Percentiles rank a stretch among this genome's conserved stretches.
These are phyloP conservation scores for Philypnodon macrostomus DNA, from an alignment of 2,797 vertebrate genomes.

Conservation along the genomic window DNA sequence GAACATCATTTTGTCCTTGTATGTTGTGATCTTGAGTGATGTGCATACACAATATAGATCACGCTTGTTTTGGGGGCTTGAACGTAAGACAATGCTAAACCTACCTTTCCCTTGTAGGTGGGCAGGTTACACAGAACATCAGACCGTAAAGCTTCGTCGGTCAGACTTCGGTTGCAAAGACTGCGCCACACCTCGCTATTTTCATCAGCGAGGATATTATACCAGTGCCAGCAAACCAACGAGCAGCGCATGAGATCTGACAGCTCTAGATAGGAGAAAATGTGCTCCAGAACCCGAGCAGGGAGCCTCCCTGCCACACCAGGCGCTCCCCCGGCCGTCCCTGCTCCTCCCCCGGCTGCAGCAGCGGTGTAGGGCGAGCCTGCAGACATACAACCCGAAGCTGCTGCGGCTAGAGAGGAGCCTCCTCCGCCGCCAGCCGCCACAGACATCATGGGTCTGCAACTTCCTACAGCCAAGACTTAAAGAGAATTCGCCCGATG, in stretches of 20 bases:
- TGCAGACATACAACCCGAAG: constrained; percentile 64
- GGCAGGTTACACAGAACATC: constrained; percentile 96
- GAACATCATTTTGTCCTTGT: too few species aligned
- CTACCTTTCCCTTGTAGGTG: constrained; percentile 89
- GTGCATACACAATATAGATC: too few species aligned
- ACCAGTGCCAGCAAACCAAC: constrained; percentile 94
- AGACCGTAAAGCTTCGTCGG: constrained; percentile 90
- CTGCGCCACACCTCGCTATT: constrained; percentile 99
- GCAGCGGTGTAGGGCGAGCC: constrained; percentile 61
- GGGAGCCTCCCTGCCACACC: constrained; percentile 83
- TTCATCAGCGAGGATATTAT: constrained; percentile 89
- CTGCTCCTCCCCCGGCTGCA: constrained; percentile 56
- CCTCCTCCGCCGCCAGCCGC: constrained; percentile 75
- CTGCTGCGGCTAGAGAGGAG: constrained; percentile 73
- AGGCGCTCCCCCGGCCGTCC: constrained; percentile 19
- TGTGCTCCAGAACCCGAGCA: constrained; percentile 88
- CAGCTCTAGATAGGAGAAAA: constrained; percentile 92
- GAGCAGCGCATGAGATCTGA: constrained; percentile 86
- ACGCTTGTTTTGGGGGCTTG: neutral
- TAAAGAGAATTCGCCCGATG: constrained; percentile 27
- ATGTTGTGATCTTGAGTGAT: too few species aligned
- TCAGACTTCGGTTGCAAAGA: constrained; percentile 83
- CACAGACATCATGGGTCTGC: constrained; percentile 68
- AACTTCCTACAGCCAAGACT: constrained; percentile 41
- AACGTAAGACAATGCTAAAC: constrained; percentile 4